Evolutionary conservation across 2,888 invertebrate genomes (phyloP).

Genomic region (Sthenelais limicola): DNA sequence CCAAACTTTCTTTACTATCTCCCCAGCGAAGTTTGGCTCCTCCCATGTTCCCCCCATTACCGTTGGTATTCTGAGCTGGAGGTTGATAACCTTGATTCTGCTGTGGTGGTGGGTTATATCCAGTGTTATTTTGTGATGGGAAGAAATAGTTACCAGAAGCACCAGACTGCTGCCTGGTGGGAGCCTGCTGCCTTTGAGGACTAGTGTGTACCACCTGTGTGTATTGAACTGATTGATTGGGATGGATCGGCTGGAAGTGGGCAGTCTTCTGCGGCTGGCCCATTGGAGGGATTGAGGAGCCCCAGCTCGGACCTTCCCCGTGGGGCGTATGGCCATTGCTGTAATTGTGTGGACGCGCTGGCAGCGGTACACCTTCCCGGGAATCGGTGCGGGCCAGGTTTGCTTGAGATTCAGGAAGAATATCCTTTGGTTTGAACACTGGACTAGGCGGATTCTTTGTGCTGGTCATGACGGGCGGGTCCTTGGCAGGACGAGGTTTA

Average conservation of each 20-base stretch:
- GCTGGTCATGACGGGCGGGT: slow-evolving; percentile 18
- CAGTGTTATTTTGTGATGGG: slow-evolving; percentile 5
- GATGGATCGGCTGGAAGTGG: slow-evolving; percentile 29
- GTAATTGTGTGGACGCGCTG: not conserved
- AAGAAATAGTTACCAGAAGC: slow-evolving; percentile 13
- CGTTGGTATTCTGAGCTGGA: not conserved
- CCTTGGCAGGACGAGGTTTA: too few relatives aligned
- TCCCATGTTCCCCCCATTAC: not conserved
- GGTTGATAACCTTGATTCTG: not conserved
- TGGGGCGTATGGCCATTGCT: too few relatives aligned
- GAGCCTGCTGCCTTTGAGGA: slow-evolving; percentile 8
- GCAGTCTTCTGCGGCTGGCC: slow-evolving; percentile 18
- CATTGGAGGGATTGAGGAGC: not conserved
- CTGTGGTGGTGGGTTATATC: too few relatives aligned
- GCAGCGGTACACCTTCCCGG: not conserved
- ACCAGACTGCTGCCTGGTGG: too few relatives aligned
- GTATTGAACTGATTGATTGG: not conserved
- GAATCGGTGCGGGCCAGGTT: not conserved
- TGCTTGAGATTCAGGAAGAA: slow-evolving; percentile 14
- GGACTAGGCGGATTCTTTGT: not conserved
- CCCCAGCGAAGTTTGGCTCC: slow-evolving; percentile 7
- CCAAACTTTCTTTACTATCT: slow-evolving; percentile 10
- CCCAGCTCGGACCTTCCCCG: not conserved
- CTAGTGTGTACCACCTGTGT: slow-evolving; percentile 23
- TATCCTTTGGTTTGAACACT: slow-evolving; percentile 2